A percentile compares a stretch with the other conserved stretches of the same genome.
phyloP scores from a whole-genome alignment of 2,113 vertebrate species.

The Strix aluco region DNA sequence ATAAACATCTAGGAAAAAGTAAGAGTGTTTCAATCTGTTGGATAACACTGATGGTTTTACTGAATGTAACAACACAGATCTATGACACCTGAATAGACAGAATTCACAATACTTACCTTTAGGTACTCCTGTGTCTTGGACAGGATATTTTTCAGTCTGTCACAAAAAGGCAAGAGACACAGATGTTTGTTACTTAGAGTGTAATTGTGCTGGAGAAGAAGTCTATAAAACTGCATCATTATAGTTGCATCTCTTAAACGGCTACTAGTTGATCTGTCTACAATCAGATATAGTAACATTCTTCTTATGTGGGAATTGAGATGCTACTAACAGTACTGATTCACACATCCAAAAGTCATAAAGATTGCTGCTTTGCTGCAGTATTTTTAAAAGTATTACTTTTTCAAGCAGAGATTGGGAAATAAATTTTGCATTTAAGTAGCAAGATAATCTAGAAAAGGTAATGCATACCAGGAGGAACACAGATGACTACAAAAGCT shows the following conservation, averaged over 20 bases:
- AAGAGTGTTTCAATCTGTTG: background rate
- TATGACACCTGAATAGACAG: background rate
- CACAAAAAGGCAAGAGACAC: conserved; percentile 47
- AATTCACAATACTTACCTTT: conserved; percentile 78
- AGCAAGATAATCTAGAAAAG: background rate
- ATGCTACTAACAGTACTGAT: background rate
- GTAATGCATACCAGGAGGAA: background rate
- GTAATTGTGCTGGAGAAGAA: background rate
- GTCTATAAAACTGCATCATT: background rate
- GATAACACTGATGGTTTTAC: background rate
- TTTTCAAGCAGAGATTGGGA: background rate
- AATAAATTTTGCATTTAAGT: background rate
- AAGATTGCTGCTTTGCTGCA: background rate
- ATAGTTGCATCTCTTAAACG: background rate
- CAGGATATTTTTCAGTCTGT: conserved; percentile 89
- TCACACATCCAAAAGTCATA: background rate
- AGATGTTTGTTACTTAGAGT: conserved; percentile 17
- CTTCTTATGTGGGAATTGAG: background rate
- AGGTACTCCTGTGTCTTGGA: conserved; percentile 90
- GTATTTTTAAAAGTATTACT: background rate
- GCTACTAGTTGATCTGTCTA: background rate
- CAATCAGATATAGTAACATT: background rate
- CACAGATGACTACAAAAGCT: background rate
- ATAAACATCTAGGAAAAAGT: background rate
- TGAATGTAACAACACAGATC: background rate